Evolutionary conservation across 2,113 vertebrate species (phyloP).

Genomic region (Chitala chitala): DNA sequence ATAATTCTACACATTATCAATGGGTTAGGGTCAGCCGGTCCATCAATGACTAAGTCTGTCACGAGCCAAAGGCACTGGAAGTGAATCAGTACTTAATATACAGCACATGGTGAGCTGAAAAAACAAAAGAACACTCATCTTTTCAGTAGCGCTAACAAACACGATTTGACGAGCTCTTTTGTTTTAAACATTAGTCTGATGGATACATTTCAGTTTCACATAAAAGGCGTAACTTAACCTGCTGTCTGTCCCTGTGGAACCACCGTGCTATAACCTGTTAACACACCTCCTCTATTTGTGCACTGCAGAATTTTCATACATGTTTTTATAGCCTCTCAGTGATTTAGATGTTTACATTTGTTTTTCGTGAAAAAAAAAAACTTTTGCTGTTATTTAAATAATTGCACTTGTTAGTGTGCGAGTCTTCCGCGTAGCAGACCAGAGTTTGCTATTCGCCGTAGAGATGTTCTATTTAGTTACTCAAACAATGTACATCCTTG

Average conservation of each 20-base stretch:
- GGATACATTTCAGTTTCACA: too few relatives aligned
- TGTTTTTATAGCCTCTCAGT: not conserved
- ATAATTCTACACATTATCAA: too few relatives aligned
- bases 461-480: not conserved
- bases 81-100: not conserved
- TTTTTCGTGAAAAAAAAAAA: not conserved
- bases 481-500: constrained; percentile 13
- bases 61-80: too few relatives aligned
- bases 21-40: too few relatives aligned
- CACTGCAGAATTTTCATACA: not conserved
- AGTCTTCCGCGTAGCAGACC: not conserved
- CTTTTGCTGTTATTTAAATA: constrained; percentile 6
- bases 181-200: not conserved
- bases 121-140: too few relatives aligned
- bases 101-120: not conserved
- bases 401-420: not conserved
- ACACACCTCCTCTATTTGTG: not conserved
- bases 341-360: constrained; percentile 9
- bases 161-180: not conserved
- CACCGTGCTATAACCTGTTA: not conserved
- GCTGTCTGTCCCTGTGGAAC: not conserved
- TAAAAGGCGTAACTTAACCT: not conserved
- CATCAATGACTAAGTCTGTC: too few relatives aligned
- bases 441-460: not conserved
- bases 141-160: too few relatives aligned